Percentiles rank a stretch among this genome's conserved stretches.
These are phyloP conservation scores for Cecidostiba fungosa DNA, from an alignment of 2,888 invertebrate genomes.

Conservation along the genomic window DNA sequence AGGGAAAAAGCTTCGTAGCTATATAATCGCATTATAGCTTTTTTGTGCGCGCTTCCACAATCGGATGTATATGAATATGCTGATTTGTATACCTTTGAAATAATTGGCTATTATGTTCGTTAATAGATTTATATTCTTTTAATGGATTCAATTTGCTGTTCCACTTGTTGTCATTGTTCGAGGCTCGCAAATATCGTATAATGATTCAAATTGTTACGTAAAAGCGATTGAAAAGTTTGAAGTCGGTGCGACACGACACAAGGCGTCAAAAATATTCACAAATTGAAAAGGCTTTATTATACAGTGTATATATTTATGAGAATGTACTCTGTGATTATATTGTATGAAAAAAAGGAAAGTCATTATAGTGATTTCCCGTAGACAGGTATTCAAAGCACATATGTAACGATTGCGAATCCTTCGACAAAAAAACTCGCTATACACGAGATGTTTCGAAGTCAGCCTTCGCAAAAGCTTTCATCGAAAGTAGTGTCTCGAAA, in stretches of 20 bases:
- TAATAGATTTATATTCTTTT: not conserved
- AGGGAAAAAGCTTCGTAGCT: not conserved
- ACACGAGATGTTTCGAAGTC: conserved; percentile 10
- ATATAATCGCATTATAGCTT: not conserved
- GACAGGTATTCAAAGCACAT: not conserved
- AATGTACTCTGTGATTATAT: not conserved
- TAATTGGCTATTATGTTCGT: not conserved
- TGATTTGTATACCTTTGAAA: not conserved
- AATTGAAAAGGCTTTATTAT: not conserved
- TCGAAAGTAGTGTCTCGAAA: conserved; percentile 25
- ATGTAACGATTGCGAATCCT: conserved; percentile 7
- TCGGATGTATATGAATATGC: not conserved
- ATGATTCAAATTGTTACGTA: not conserved
- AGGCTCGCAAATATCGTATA: no score
- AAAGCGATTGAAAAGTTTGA: no score
- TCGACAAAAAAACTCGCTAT: conserved; percentile 36
- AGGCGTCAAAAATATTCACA: not conserved
- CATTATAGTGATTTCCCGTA: not conserved
- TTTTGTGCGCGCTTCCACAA: not conserved
- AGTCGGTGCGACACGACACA: not conserved
- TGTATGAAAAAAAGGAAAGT: not conserved
- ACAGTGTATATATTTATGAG: not conserved
- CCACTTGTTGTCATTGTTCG: not conserved
- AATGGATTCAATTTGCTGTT: not conserved
- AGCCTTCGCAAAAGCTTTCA: conserved; percentile 36